Conservation (phyloP, 2,113 vertebrate genomes). For the Carettochelys insculpta region DNA sequence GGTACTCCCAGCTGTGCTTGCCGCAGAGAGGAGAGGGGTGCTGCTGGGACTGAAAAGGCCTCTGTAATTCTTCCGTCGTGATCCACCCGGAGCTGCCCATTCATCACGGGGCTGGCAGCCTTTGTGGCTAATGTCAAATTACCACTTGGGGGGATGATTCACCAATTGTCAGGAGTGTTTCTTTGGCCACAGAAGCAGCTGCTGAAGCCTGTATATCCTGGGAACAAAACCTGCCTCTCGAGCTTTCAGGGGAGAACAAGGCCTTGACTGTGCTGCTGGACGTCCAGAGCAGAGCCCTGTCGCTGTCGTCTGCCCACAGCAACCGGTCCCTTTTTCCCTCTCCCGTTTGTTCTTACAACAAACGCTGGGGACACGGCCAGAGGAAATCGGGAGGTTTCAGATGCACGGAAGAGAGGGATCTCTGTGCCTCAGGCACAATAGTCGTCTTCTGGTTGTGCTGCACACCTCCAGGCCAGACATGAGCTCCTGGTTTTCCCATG, state of each 20-base stretch:
- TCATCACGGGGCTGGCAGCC: slow-evolving; percentile 56
- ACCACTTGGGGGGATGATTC: slow-evolving; percentile 60
- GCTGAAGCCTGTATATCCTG: slow-evolving; percentile 46
- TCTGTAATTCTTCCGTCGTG: slow-evolving; percentile 43
- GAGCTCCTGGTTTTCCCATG: not conserved
- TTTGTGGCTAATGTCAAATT: slow-evolving; percentile 71
- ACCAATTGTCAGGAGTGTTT: slow-evolving; percentile 54
- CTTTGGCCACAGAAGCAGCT: slow-evolving; percentile 65
- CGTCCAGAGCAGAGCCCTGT: slow-evolving; percentile 33
- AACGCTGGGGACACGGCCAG: slow-evolving; percentile 1
- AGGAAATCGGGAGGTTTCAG: not conserved
- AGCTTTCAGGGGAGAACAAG: slow-evolving; percentile 65
- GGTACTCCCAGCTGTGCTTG: slow-evolving; percentile 7
- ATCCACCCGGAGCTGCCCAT: slow-evolving; percentile 23
- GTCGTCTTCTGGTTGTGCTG: not conserved
- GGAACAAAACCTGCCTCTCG: slow-evolving; percentile 50
- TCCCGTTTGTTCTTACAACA: too few species aligned
- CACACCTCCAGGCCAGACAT: not conserved
- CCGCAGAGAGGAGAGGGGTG: not conserved
- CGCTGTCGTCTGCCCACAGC: slow-evolving; percentile 31
- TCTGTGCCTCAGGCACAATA: not conserved
- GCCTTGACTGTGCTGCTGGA: slow-evolving; percentile 51
- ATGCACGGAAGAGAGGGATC: not conserved
- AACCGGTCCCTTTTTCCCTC: not conserved
- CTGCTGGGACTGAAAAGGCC: not conserved